Base-by-base conservation (phyloP, 2,797 vertebrate genomes). In the Synanceia verrucosa region DNA sequence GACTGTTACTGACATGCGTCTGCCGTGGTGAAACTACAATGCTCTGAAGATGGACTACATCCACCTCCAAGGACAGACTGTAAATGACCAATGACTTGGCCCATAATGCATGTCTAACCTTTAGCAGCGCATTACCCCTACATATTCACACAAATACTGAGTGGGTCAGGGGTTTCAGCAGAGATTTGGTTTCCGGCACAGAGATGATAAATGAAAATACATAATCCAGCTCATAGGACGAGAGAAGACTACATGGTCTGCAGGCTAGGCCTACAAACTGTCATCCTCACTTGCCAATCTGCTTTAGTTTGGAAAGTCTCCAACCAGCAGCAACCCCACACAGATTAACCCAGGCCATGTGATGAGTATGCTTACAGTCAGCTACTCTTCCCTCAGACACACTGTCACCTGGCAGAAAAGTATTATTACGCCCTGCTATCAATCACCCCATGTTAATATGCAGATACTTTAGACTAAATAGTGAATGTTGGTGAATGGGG, bases 201-300 rank as follows among this genome's bases (percentile, higher is more conserved):
- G 41, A 61, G 64, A 79, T 53, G 51, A 65, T 74, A 76, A 83
- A 80, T 83, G 66, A 76, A 78, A 81, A 87, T 47, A 65, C 55
- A 69, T 89, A 88, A 89, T 88, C 86, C 88, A 69, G 43, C 68
- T 82, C 65, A 79, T 64, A 70, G 78, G 56, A 78, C 16, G 18
- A 59, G 57, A 39, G 24, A 31, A 3, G 10, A 61, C 72, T 55
- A 26, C 51, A 29, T 12, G 28, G 46, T 79, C 60, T 48, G 53
- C 53, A 55, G 73, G 47, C 50, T 9, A 61, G 61, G 44, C 69
- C 69, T 43, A 53, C 70, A 65, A 60, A 76, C 62, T 79, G 65
- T 85, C 59, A 78, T 70, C 55, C 69, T 56, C 57, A 63, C 52
- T 18, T 34, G n/a, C 51, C 75, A 86, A 83, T 84, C 82, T 81